Evolutionary conservation across 2,797 vertebrate genomes (phyloP).

Genomic region (Dermochelys coriacea): DNA sequence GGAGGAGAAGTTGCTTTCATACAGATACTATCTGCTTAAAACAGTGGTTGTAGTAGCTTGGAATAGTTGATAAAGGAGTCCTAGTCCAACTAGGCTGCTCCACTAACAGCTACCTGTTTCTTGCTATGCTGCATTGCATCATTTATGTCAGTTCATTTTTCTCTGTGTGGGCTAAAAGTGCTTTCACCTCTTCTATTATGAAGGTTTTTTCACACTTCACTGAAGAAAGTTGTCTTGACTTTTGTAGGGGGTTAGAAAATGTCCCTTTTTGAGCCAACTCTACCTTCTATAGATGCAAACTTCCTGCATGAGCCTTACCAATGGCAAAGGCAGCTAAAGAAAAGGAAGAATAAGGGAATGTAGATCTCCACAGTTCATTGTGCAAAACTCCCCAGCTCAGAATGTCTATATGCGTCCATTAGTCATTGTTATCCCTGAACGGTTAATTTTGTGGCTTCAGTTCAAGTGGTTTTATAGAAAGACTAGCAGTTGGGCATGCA

Average conservation of each 20-base stretch:
- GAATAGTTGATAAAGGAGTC: not conserved
- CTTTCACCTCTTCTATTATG: not conserved
- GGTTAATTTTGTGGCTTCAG: not conserved
- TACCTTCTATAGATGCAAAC: not conserved
- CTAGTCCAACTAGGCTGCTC: not conserved
- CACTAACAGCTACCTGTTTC: not conserved
- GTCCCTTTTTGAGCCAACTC: not conserved
- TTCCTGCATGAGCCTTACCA: not conserved
- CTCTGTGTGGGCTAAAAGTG: not conserved
- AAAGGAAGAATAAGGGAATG: not conserved
- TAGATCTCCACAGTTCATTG: not conserved
- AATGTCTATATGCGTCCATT: fast-evolving
- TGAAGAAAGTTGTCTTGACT: not conserved
- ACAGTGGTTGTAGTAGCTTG: not conserved
- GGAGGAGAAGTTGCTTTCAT: fast-evolving
- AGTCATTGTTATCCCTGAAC: not conserved
- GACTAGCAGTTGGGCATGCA: not conserved
- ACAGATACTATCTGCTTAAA: not conserved
- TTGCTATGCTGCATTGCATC: not conserved
- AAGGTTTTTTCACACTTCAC: not conserved
- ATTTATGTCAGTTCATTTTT: not conserved
- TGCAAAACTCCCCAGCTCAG: not conserved
- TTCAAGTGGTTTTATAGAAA: not conserved
- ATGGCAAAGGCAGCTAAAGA: not conserved
- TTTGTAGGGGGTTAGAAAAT: not conserved